Conservation (phyloP, 1,140 invertebrate species). For the Euschistus heros region DNA sequence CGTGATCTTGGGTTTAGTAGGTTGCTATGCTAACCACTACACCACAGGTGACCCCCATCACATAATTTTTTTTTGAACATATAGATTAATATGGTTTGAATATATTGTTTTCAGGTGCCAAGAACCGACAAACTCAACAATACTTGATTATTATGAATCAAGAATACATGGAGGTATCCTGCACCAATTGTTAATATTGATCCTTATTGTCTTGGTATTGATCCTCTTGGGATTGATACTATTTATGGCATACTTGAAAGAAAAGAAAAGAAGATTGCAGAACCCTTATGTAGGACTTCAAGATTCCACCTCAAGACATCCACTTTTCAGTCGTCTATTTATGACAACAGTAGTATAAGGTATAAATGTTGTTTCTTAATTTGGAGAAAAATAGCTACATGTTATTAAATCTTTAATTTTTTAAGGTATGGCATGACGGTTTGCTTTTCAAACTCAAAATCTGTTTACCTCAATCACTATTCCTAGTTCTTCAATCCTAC, state of each 20-base stretch:
- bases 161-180: not conserved
- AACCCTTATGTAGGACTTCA: not conserved
- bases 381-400: too few species aligned
- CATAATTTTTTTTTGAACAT: too few species aligned
- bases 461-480: too few species aligned
- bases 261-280: not conserved
- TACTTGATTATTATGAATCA: not conserved
- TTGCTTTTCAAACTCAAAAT: too few species aligned
- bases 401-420: too few species aligned
- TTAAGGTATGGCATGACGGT: too few species aligned
- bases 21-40: too few species aligned
- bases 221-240: not conserved
- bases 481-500: too few species aligned
- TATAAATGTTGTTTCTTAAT: too few species aligned
- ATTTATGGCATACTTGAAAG: not conserved
- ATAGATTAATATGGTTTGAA: not conserved
- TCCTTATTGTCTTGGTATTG: not conserved
- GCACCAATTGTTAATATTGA: not conserved
- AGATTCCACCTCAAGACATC: too few species aligned
- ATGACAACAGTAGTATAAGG: not conserved
- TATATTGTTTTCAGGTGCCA: not conserved
- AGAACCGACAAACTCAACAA: not conserved
- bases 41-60: too few species aligned
- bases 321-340: not conserved
- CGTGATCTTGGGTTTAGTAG: too few species aligned